A percentile compares a stretch with the other conserved stretches of the same genome.
Conservation (phyloP, 1,140 invertebrate species). For the Drosophila repletoides region DNA sequence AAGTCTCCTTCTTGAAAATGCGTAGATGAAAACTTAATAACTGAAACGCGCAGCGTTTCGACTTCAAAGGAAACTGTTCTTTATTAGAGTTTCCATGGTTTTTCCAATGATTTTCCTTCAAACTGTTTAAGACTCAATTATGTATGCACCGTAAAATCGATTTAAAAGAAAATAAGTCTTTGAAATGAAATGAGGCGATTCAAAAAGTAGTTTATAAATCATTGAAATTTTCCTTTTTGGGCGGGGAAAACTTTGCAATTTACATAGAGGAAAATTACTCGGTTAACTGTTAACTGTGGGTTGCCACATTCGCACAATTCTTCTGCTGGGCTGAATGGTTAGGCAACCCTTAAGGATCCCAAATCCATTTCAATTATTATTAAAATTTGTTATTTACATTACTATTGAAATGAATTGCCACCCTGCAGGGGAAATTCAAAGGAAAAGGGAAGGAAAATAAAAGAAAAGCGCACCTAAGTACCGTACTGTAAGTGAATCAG, state of each 20-base stretch:
- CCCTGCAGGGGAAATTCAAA: too few relatives aligned
- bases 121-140: slow-evolving; percentile 48
- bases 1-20: too few relatives aligned
- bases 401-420: slow-evolving; percentile 73
- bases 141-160: slow-evolving; percentile 52
- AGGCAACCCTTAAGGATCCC: slow-evolving; percentile 26
- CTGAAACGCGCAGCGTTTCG: too few relatives aligned
- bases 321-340: slow-evolving; percentile 16
- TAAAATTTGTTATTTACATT: slow-evolving; percentile 78
- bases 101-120: slow-evolving; percentile 22
- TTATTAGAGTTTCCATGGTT: not conserved
- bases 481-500: slow-evolving; percentile 69
- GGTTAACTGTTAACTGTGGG: slow-evolving; percentile 58
- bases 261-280: slow-evolving; percentile 59
- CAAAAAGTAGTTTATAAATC: slow-evolving; percentile 74
- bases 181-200: slow-evolving; percentile 47
- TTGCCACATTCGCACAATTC: slow-evolving; percentile 69
- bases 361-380: slow-evolving; percentile 78
- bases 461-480: slow-evolving; percentile 38
- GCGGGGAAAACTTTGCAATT: slow-evolving; percentile 24
- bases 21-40: too few relatives aligned
- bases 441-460: not conserved
- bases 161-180: slow-evolving; percentile 58
- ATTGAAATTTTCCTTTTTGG: slow-evolving; percentile 41
- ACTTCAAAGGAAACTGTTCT: not conserved